Percentiles rank a stretch among this genome's conserved stretches.
Evolutionary conservation across 1,140 invertebrate species (phyloP).

Genomic region (Popillia japonica): DNA sequence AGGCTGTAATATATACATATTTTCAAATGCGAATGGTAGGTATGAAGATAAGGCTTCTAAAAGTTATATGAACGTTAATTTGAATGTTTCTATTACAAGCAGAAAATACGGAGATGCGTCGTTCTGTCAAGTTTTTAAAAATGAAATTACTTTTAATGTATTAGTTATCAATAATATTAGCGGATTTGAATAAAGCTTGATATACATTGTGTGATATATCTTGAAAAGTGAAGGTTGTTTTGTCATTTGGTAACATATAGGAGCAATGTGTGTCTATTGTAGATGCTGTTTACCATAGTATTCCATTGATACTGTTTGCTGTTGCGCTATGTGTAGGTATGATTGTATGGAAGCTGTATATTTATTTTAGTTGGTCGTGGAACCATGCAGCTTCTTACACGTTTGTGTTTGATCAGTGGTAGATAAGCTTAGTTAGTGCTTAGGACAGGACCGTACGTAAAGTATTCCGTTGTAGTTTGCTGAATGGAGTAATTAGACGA

Average conservation of each 20-base stretch:
- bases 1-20: neutral
- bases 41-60: no score
- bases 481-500: no score
- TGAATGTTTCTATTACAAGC: no score
- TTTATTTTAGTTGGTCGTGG: slow-evolving; percentile 29
- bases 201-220: no score
- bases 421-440: slow-evolving; percentile 31
- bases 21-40: slow-evolving; percentile 11
- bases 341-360: slow-evolving; percentile 27
- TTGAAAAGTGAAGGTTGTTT: no score
- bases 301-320: neutral
- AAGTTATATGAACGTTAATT: no score
- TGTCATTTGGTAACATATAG: no score
- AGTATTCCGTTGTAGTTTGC: neutral
- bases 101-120: no score
- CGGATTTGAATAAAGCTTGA: no score
- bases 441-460: neutral
- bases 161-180: no score
- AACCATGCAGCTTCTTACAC: slow-evolving; percentile 35
- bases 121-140: no score
- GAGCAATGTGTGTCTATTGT: neutral
- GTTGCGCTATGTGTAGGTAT: neutral
- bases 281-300: neutral
- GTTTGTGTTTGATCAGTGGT: slow-evolving; percentile 31
- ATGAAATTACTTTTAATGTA: no score